A percentile compares a stretch with the other conserved stretches of the same genome.
phyloP scores from a whole-genome alignment of 1,140 invertebrate genomes.

The Drosophila baimaii region DNA sequence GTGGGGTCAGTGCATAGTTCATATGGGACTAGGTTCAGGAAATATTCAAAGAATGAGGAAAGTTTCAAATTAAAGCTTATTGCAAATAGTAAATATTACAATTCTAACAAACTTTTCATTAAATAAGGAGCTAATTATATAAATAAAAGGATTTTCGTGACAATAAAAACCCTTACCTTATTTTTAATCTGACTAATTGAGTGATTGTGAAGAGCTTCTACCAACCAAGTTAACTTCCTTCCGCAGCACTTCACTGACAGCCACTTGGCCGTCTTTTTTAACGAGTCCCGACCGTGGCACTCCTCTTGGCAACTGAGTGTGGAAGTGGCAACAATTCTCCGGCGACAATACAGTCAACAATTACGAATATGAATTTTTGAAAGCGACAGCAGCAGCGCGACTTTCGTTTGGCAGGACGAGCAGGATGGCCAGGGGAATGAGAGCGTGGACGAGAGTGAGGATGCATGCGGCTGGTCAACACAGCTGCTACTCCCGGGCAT shows the following conservation, averaged over 20 bases:
- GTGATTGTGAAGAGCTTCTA: not conserved
- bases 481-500: conserved; percentile 43
- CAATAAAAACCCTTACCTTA: not conserved
- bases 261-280: conserved; percentile 43
- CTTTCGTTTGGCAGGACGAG: conserved; percentile 35
- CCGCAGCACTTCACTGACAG: conserved; percentile 2
- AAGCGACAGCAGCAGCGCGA: conserved; percentile 70
- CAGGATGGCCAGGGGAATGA: not conserved
- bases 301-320: conserved; percentile 38
- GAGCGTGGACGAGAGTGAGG: not conserved
- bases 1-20: conserved; percentile 14
- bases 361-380: conserved; percentile 83
- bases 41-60: too few species aligned
- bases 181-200: not conserved
- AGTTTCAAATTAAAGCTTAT: not conserved
- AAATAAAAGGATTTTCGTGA: not conserved
- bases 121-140: not conserved
- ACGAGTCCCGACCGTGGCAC: conserved; percentile 45
- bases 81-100: not conserved
- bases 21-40: not conserved
- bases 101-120: too few species aligned
- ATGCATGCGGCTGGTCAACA: conserved; percentile 38
- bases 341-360: conserved; percentile 82
- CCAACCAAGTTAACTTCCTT: conserved; percentile 28
- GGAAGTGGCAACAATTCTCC: conserved; percentile 52